Conservation (phyloP, 2,888 invertebrate genomes). For the Volucella inflata region DNA sequence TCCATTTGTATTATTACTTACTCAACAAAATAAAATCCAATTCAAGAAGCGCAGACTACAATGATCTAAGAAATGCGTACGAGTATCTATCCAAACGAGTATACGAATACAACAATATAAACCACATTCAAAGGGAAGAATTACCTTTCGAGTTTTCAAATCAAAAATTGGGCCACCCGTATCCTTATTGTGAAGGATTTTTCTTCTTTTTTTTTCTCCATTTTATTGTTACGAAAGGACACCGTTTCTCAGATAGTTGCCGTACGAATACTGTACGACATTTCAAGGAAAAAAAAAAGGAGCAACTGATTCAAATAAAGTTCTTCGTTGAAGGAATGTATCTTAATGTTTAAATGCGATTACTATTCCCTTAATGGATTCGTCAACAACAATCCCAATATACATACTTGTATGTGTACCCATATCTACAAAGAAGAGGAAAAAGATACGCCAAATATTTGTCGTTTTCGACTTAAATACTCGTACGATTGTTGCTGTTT, state of each 20-base stretch:
- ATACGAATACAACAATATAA: not conserved
- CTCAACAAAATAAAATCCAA: constrained; percentile 5
- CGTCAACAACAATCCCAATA: constrained; percentile 51
- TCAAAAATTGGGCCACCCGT: constrained; percentile 29
- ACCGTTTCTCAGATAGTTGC: constrained; percentile 6
- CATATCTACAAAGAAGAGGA: no score
- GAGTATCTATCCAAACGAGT: no score
- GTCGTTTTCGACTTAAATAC: no score
- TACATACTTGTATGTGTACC: no score
- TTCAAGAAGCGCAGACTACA: constrained; percentile 5
- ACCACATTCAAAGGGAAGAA: constrained; percentile 11
- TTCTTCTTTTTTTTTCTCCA: constrained; percentile 5
- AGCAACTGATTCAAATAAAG: constrained; percentile 34
- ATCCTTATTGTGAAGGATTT: constrained; percentile 26
- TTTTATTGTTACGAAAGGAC: not conserved
- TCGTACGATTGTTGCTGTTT: no score
- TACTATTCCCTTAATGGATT: constrained; percentile 64
- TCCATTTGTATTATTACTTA: constrained; percentile 19
- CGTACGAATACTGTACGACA: not conserved
- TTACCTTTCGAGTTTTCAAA: constrained; percentile 30
- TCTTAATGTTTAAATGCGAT: constrained; percentile 43
- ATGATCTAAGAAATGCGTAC: constrained; percentile 10
- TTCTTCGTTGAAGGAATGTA: no score
- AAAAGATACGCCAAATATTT: no score
- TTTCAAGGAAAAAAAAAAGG: not conserved